Percentiles rank a stretch among this genome's conserved stretches.
Conservation (phyloP, 2,113 vertebrate species). For the Pomatorhinus ruficollis region DNA sequence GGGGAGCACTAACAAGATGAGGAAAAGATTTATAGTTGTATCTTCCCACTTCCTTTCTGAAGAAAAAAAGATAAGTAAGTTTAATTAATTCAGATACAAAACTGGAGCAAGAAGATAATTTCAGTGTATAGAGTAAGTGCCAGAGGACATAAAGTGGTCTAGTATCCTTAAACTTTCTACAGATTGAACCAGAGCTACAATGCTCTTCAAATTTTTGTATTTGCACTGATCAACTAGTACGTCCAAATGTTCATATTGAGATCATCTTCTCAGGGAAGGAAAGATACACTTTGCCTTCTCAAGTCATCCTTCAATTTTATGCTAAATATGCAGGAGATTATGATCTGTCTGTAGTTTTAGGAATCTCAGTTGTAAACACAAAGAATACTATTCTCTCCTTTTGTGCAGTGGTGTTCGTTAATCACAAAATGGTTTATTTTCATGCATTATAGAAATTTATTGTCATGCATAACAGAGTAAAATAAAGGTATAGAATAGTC, state of each 20-base stretch:
- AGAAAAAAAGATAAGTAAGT: constrained; percentile 28
- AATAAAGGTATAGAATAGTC: background rate
- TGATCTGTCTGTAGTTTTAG: background rate
- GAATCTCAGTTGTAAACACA: background rate
- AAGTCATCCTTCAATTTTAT: background rate
- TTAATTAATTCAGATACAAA: constrained; percentile 49
- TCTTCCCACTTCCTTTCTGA: background rate
- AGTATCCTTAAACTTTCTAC: background rate
- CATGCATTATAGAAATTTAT: background rate
- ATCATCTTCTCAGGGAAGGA: background rate
- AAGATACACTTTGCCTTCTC: background rate
- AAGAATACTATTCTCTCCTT: background rate
- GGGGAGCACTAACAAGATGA: background rate
- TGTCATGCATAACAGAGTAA: background rate
- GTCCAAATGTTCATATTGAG: background rate
- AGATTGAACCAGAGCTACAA: background rate
- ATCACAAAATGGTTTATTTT: background rate
- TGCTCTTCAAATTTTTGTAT: background rate
- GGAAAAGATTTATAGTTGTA: constrained; percentile 21
- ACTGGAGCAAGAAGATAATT: constrained; percentile 50
- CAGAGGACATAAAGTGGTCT: constrained; percentile 5
- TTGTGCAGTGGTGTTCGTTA: background rate
- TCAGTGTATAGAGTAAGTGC: background rate
- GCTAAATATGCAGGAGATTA: background rate
- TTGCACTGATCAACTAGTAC: background rate